Conservation (phyloP, 2,113 vertebrate species). For the Probosciger aterrimus region DNA sequence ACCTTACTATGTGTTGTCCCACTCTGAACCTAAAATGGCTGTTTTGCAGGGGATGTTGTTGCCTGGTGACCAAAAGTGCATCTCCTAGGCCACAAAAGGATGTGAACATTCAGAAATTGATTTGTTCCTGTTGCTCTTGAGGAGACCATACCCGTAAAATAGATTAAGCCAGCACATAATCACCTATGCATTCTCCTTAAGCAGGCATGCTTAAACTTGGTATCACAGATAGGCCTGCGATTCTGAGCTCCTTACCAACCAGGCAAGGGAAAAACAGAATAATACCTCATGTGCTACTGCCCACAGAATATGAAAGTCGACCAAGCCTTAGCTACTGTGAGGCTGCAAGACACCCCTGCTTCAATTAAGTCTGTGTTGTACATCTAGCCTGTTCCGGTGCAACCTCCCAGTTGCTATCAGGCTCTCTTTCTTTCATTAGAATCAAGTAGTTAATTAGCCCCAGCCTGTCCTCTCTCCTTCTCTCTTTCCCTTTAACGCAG, state of each 20-base stretch:
- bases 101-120: constrained; percentile 62
- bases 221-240: neutral
- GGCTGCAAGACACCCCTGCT: constrained; percentile 56
- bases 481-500: constrained; percentile 74
- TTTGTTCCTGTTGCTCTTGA: constrained; percentile 56
- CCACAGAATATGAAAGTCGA: constrained; percentile 51
- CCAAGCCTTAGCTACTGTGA: constrained; percentile 47
- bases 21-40: constrained; percentile 72
- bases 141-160: constrained; percentile 35
- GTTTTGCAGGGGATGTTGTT: constrained; percentile 70
- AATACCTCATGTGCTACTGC: neutral
- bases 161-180: constrained; percentile 20
- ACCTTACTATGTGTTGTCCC: constrained; percentile 4
- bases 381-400: constrained; percentile 64
- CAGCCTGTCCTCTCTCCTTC: constrained; percentile 78
- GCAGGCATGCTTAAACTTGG: constrained; percentile 39
- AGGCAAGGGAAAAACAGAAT: neutral
- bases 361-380: constrained; percentile 67
- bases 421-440: constrained; percentile 80
- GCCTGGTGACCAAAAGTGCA: constrained; percentile 76
- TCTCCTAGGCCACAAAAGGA: constrained; percentile 66
- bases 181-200: neutral
- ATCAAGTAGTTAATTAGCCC: constrained; percentile 83
- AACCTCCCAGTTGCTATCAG: constrained; percentile 76
- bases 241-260: constrained; percentile 29